A percentile compares a stretch with the other conserved stretches of the same genome.
Evolutionary conservation across 2,888 invertebrate species (phyloP).

Genomic region (Tiliacea citrago): DNA sequence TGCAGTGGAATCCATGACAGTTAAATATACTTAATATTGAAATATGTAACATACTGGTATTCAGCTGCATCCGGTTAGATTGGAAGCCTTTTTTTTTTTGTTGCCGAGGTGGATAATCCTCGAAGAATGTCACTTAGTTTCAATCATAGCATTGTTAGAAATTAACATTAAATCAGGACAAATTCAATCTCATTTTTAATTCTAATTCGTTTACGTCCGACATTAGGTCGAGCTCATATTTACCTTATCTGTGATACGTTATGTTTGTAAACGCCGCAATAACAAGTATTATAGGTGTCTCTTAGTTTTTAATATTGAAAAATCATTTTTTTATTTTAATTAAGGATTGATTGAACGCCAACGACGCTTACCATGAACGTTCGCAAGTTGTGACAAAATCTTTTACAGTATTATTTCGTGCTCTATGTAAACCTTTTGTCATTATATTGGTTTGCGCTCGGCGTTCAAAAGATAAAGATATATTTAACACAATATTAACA

Average conservation of each 20-base stretch:
- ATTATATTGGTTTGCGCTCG: conserved; percentile 30
- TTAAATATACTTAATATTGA: background rate
- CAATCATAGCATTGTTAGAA: conserved; percentile 51
- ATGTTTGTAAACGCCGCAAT: conserved; percentile 85
- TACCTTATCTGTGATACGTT: conserved; percentile 88
- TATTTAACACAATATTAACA: conserved; percentile 80
- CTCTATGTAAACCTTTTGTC: conserved; percentile 24
- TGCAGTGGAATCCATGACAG: background rate
- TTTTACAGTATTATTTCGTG: background rate
- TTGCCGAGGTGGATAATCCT: too few relatives aligned
- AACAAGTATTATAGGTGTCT: conserved; percentile 80
- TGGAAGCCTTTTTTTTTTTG: too few relatives aligned
- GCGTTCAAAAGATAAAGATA: conserved; percentile 58
- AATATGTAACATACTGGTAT: background rate
- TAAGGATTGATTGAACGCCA: conserved; percentile 50
- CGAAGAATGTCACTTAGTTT: too few relatives aligned
- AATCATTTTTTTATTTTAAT: conserved; percentile 23
- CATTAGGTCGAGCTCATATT: conserved; percentile 75
- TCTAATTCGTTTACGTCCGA: conserved; percentile 57
- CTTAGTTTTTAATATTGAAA: conserved; percentile 58
- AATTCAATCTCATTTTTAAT: conserved; percentile 58
- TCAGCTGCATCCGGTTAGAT: background rate
- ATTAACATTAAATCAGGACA: conserved; percentile 55
- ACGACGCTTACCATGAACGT: conserved; percentile 10
- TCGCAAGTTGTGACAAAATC: background rate